Conservation (phyloP, 1,140 invertebrate genomes). For the Penaeus japonicus region DNA sequence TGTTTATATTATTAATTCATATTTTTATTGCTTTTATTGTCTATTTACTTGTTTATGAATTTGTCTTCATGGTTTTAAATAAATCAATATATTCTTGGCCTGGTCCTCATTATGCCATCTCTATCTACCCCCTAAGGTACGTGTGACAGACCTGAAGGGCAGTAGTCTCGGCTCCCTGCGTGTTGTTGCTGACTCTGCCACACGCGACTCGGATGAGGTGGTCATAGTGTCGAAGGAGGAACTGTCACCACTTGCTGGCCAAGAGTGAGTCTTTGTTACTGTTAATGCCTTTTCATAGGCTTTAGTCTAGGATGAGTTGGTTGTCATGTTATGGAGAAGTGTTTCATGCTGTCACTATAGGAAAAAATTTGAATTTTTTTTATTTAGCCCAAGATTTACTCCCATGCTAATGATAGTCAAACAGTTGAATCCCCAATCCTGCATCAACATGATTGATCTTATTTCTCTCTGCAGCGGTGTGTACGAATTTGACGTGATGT, state of each 20-base stretch:
- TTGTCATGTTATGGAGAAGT: background rate
- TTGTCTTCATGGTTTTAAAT: background rate
- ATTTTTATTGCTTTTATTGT: background rate
- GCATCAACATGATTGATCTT: background rate
- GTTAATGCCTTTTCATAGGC: background rate
- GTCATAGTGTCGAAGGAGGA: conserved; percentile 77
- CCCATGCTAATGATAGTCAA: background rate
- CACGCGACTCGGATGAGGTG: conserved; percentile 76
- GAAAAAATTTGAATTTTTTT: no score
- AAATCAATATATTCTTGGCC: background rate
- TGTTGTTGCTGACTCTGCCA: conserved; percentile 79
- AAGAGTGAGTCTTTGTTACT: conserved; percentile 68
- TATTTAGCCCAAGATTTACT: no score
- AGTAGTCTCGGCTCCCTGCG: conserved; percentile 74
- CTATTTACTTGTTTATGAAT: background rate
- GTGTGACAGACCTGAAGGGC: conserved; percentile 87
- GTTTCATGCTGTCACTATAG: no score
- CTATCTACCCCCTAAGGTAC: conserved; percentile 65
- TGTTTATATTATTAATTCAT: background rate
- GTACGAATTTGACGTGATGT: conserved; percentile 81
- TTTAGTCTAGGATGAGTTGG: background rate
- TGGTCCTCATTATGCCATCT: background rate
- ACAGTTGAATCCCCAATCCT: background rate
- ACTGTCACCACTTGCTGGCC: conserved; percentile 67
- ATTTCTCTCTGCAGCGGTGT: conserved; percentile 70